Evolutionary conservation across 2,113 vertebrate genomes (phyloP).

Genomic region (Pogonocichla stellata): DNA sequence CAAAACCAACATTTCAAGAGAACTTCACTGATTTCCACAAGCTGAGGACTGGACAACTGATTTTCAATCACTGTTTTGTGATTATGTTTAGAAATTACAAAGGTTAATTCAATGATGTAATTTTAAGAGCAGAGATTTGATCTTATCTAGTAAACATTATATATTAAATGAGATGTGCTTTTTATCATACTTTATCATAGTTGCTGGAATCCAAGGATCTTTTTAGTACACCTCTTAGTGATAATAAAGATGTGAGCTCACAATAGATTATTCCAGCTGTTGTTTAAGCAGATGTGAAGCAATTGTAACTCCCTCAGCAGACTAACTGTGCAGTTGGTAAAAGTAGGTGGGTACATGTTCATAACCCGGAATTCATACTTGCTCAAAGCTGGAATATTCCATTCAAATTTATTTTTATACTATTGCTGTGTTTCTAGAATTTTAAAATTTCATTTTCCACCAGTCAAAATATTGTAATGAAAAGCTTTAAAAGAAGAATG

Average conservation of each 20-base stretch:
- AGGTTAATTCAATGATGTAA: not conserved
- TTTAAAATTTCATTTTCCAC: not conserved
- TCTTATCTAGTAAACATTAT: not conserved
- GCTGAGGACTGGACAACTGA: not conserved
- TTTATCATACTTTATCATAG: not conserved
- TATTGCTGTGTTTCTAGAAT: not conserved
- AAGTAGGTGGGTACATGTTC: not conserved
- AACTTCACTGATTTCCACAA: not conserved
- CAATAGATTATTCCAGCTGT: not conserved
- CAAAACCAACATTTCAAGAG: not conserved
- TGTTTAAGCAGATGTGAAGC: not conserved
- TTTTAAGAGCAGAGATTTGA: not conserved
- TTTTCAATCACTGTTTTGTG: not conserved
- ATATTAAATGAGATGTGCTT: not conserved
- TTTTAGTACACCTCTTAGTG: not conserved
- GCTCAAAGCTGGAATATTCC: not conserved
- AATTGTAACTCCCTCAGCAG: not conserved
- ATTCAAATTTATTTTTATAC: not conserved
- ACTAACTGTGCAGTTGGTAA: not conserved
- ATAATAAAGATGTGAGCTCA: not conserved
- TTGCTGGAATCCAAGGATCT: not conserved
- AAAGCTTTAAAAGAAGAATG: not conserved
- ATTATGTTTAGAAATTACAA: not conserved
- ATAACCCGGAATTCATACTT: not conserved
- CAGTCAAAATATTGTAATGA: not conserved